These are phyloP conservation scores for Acrocephalus arundinaceus DNA, from an alignment of 2,113 vertebrate genomes.

Conservation along the genomic window DNA sequence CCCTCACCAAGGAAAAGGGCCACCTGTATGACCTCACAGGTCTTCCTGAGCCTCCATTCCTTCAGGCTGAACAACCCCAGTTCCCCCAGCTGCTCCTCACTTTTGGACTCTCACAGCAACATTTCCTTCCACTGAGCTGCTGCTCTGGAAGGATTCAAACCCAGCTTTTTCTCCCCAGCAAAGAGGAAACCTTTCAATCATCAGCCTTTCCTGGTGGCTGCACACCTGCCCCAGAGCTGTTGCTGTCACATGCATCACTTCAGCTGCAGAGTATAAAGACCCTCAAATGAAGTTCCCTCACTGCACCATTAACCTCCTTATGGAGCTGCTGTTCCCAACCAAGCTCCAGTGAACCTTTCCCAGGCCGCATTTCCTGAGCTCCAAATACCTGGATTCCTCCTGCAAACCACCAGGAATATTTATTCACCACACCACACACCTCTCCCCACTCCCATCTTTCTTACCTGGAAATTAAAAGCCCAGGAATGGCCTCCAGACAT, in stretches of 20 bases:
- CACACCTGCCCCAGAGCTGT: background rate
- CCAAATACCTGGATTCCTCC: background rate
- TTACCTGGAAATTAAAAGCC: background rate
- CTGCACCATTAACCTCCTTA: conserved; percentile 33
- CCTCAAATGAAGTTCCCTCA: background rate
- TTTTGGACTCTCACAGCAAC: background rate
- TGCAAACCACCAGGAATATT: background rate
- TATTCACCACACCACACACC: accelerated
- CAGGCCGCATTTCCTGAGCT: background rate
- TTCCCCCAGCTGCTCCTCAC: background rate
- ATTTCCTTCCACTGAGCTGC: background rate
- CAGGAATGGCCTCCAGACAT: background rate
- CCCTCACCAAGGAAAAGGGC: background rate
- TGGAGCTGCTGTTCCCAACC: background rate
- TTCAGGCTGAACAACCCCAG: background rate
- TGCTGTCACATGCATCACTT: background rate
- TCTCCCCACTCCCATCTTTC: background rate
- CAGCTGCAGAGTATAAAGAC: background rate
- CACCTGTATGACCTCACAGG: background rate
- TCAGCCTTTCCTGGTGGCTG: background rate
- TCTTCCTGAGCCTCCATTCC: background rate
- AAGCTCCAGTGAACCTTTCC: background rate
- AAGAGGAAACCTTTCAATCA: background rate
- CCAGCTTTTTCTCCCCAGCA: background rate
- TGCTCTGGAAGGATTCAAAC: background rate